A percentile compares a stretch with the other conserved stretches of the same genome.
Evolutionary conservation across 1,140 invertebrate species (phyloP).

Genomic region (Ganaspis sp.): DNA sequence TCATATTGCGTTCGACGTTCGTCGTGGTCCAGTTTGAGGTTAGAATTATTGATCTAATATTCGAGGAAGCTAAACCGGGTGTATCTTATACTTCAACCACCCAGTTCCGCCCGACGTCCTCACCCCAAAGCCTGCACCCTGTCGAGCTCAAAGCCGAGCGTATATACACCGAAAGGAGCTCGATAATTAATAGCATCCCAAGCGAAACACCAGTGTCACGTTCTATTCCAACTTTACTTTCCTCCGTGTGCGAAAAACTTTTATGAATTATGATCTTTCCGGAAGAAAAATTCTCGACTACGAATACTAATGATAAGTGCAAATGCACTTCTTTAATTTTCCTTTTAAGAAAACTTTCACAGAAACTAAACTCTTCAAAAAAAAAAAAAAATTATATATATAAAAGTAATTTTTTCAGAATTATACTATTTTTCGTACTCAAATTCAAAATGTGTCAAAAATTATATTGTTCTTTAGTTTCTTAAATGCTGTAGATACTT

Average conservation of each 20-base stretch:
- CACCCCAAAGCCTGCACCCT: constrained; percentile 62
- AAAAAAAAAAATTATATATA: too few species aligned
- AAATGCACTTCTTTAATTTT: background rate
- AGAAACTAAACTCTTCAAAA: too few species aligned
- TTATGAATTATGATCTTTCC: background rate
- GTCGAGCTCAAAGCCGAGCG: constrained; percentile 71
- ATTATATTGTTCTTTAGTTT: too few species aligned
- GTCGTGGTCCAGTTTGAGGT: constrained; percentile 65
- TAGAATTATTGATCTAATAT: constrained; percentile 78
- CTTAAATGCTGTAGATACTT: too few species aligned
- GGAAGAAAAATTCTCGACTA: background rate
- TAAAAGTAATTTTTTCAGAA: too few species aligned
- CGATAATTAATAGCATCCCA: constrained; percentile 73
- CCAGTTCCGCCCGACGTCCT: constrained; percentile 42
- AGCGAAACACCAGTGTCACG: constrained; percentile 60
- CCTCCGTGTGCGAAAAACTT: constrained; percentile 10
- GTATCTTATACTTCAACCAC: constrained; percentile 70
- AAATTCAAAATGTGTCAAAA: too few species aligned
- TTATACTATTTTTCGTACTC: too few species aligned
- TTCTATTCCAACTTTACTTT: constrained; percentile 27
- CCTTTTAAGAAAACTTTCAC: too few species aligned
- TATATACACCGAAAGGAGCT: constrained; percentile 67
- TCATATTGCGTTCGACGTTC: constrained; percentile 59
- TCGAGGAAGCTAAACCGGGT: constrained; percentile 71
- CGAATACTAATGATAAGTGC: background rate